A percentile compares a stretch with the other conserved stretches of the same genome.
Conservation (phyloP, 2,113 vertebrate species). For the Poeciliopsis prolifica region DNA sequence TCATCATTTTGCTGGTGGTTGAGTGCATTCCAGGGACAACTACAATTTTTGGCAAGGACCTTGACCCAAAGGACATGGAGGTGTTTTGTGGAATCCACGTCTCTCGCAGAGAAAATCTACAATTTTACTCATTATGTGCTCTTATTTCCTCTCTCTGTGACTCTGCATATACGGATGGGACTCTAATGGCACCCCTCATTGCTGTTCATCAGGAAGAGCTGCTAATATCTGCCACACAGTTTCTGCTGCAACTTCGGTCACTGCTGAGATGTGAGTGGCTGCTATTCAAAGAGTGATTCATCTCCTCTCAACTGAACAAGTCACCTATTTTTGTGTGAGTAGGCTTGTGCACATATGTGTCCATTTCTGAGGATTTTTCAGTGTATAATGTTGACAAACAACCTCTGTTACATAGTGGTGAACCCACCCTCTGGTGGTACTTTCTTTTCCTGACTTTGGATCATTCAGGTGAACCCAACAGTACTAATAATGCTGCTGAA, state of each 20-base stretch:
- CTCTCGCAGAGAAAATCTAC: conserved; percentile 7
- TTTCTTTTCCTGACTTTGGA: conserved; percentile 3
- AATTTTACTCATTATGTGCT: conserved; percentile 30
- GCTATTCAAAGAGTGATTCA: conserved; percentile 38
- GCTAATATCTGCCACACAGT: conserved; percentile 16
- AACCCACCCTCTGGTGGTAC: conserved; percentile 23
- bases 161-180: conserved; percentile 3
- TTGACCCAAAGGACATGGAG: conserved; percentile 40
- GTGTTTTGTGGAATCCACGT: neutral
- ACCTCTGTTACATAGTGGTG: conserved; percentile 29
- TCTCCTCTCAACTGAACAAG: conserved; percentile 18
- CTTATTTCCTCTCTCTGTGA: conserved; percentile 28
- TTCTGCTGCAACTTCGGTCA: conserved; percentile 13
- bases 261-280: conserved; percentile 23
- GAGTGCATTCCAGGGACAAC: conserved; percentile 11
- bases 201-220: conserved; percentile 28
- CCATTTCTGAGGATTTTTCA: conserved; percentile 7
- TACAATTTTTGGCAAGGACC: conserved; percentile 34
- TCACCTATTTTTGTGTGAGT: conserved; percentile 19
- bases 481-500: conserved; percentile 15
- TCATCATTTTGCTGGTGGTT: conserved; percentile 33
- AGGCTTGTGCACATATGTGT: conserved; percentile 8
- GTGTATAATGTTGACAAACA: conserved; percentile 8
- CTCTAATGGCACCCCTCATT: conserved; percentile 2
- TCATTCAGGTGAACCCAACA: conserved; percentile 16